Conservation (phyloP, 2,797 vertebrate species). For the Chloroceryle amazona region DNA sequence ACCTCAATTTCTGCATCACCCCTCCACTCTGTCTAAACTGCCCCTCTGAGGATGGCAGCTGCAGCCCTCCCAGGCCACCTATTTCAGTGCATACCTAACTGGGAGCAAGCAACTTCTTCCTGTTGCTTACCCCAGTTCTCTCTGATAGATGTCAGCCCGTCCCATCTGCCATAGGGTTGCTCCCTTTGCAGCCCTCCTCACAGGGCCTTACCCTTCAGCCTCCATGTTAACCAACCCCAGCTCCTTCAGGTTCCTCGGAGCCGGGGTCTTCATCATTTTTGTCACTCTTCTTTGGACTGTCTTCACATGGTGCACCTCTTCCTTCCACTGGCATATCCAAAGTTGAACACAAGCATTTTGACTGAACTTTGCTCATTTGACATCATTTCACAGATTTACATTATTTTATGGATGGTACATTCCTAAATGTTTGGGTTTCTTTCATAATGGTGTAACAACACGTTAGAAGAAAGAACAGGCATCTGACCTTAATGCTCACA, state of each 20-base stretch:
- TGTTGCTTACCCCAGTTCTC: not conserved
- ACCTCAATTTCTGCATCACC: not conserved
- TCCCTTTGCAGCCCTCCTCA: not conserved
- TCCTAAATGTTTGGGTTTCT: not conserved
- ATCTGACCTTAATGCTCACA: not conserved
- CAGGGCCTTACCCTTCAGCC: not conserved
- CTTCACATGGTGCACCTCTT: not conserved
- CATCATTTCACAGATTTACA: not conserved
- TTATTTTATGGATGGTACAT: not conserved
- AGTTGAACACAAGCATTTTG: not conserved
- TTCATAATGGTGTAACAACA: not conserved
- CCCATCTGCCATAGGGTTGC: fast-evolving
- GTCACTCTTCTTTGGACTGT: not conserved
- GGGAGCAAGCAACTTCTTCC: not conserved
- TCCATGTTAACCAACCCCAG: not conserved
- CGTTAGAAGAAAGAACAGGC: not conserved
- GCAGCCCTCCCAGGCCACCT: not conserved
- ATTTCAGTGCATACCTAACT: not conserved
- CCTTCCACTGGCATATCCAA: not conserved
- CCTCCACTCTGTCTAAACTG: not conserved
- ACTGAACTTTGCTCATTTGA: not conserved
- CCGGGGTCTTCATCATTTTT: not conserved
- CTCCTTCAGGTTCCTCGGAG: not conserved
- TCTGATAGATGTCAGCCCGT: fast-evolving
- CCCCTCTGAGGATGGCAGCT: not conserved